A percentile compares a stretch with the other conserved stretches of the same genome.
phyloP scores from a whole-genome alignment of 2,113 vertebrate species.

The Syrrhaptes paradoxus region DNA sequence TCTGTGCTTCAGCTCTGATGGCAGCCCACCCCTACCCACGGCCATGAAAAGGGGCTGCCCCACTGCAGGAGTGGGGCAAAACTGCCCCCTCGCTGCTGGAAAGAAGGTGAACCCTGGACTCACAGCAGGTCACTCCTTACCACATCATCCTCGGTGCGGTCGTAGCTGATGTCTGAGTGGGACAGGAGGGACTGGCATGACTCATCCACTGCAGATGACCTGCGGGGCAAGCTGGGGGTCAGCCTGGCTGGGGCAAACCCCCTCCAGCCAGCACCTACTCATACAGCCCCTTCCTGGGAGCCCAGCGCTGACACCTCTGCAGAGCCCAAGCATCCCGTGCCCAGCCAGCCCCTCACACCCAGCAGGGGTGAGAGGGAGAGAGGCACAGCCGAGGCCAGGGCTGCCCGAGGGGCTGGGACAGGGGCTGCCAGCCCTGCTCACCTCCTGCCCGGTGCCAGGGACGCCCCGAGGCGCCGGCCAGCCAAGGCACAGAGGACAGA shows the following conservation, averaged over 20 bases:
- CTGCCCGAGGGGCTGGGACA: rapidly evolving
- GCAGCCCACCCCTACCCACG: neutral
- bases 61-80: neutral
- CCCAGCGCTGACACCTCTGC: neutral
- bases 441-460: neutral
- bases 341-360: neutral
- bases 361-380: neutral
- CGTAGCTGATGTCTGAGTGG: constrained; percentile 89
- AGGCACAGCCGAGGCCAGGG: neutral
- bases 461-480: neutral
- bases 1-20: neutral
- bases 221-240: neutral
- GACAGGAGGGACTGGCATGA: constrained; percentile 81
- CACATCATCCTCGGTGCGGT: constrained; percentile 84
- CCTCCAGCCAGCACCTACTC: neutral
- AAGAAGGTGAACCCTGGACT: neutral
- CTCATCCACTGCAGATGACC: constrained; percentile 80
- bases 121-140: neutral
- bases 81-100: neutral
- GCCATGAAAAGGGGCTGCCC: neutral
- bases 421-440: neutral
- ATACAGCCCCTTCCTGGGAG: neutral
- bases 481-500: constrained; percentile 75
- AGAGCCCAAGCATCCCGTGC: neutral
- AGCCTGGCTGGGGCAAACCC: neutral